Evolutionary conservation across 2,113 vertebrate genomes (phyloP).

Genomic region (Formicarius rufipectus): DNA sequence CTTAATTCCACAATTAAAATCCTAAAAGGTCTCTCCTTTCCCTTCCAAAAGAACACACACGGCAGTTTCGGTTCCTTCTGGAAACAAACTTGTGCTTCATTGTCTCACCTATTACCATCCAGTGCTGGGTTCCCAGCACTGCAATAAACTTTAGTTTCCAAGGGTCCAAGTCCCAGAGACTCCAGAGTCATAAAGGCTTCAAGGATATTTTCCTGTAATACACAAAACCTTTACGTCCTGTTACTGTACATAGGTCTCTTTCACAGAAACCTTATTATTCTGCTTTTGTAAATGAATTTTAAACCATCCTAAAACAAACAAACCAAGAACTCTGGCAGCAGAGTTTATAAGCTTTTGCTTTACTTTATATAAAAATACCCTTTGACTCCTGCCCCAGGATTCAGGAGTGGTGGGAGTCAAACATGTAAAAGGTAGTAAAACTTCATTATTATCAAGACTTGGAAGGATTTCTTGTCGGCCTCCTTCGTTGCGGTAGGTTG

Average conservation of each 20-base stretch:
- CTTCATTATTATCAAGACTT: constrained; percentile 39
- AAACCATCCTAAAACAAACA: constrained; percentile 5
- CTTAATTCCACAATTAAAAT: constrained; percentile 4
- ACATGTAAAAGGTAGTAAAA: constrained; percentile 53
- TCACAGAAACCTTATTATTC: constrained; percentile 51
- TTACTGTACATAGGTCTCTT: constrained; percentile 54
- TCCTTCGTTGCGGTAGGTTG: constrained; percentile 59
- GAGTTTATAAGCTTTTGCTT: constrained; percentile 60
- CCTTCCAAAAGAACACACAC: constrained; percentile 55
- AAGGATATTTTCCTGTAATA: constrained; percentile 53
- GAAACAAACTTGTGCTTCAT: constrained; percentile 56
- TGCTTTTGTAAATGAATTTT: constrained; percentile 61
- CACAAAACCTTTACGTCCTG: constrained; percentile 47
- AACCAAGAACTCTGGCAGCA: constrained; percentile 8
- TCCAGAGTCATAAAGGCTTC: constrained; percentile 51
- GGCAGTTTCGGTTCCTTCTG: constrained; percentile 67
- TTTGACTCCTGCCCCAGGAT: constrained; percentile 54
- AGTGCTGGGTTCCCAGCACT: constrained; percentile 59
- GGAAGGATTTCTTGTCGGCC: constrained; percentile 45
- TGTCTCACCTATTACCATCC: constrained; percentile 31
- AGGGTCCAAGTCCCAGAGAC: constrained; percentile 78
- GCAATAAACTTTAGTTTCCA: constrained; percentile 62
- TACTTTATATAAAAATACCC: constrained; percentile 1
- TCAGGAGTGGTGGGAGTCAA: constrained; percentile 56
- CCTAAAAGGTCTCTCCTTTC: constrained; percentile 40